These are phyloP conservation scores for Recurvirostra avosetta DNA, from an alignment of 2,113 vertebrate species.

Conservation along the genomic window DNA sequence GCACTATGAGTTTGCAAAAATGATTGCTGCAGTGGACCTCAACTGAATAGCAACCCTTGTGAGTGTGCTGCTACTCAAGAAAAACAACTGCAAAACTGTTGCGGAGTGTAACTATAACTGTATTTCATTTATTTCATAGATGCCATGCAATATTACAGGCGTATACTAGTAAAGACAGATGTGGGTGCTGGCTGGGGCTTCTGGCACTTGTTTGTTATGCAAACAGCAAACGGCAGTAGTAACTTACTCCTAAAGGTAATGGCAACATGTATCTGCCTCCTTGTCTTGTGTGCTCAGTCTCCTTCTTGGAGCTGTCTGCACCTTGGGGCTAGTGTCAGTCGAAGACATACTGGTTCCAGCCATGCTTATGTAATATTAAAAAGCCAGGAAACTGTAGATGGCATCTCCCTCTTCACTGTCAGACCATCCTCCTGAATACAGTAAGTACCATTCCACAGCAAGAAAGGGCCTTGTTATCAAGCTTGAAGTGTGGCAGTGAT, in stretches of 20 bases:
- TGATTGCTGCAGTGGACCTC: not conserved
- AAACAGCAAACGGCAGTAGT: not conserved
- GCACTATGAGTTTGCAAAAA: constrained; percentile 3
- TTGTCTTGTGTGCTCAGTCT: not conserved
- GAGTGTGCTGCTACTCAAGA: not conserved
- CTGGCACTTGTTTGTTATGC: not conserved
- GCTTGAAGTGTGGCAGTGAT: not conserved
- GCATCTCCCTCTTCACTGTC: not conserved
- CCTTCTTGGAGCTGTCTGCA: not conserved
- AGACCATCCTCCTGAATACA: not conserved
- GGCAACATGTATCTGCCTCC: not conserved
- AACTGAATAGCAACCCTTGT: not conserved
- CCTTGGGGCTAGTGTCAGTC: not conserved
- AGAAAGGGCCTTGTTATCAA: not conserved
- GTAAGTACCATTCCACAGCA: not conserved
- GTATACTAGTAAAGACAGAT: not conserved
- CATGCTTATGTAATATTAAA: not conserved
- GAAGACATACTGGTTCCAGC: not conserved
- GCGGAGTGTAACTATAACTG: not conserved
- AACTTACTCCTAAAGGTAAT: not conserved
- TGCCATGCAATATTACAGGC: not conserved
- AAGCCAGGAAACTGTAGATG: not conserved
- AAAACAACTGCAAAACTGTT: not conserved
- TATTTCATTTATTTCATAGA: not conserved
- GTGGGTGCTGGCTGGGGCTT: not conserved